Percentiles rank a stretch among this genome's conserved stretches.
Conservation (phyloP, 2,888 invertebrate genomes). For the Anorthoa munda region DNA sequence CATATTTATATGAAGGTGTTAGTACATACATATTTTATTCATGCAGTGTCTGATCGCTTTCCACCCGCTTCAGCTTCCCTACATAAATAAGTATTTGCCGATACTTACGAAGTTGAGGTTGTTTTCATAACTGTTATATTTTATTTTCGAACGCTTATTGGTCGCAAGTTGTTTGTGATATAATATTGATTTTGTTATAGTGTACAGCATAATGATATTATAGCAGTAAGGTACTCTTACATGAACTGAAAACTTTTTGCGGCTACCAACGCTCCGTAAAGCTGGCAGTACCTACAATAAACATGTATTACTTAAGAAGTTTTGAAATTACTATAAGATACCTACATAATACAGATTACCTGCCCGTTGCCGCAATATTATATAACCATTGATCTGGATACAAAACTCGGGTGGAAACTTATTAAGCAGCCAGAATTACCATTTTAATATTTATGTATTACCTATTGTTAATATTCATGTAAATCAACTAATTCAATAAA, state of each 20-base stretch:
- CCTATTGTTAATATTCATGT: too few species aligned
- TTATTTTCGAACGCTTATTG: conserved; percentile 9
- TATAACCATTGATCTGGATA: conserved; percentile 13
- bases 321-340: conserved; percentile 17
- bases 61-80: conserved; percentile 19
- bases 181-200: conserved; percentile 3
- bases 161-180: conserved; percentile 5
- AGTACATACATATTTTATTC: conserved; percentile 52
- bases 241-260: not conserved
- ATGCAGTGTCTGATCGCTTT: conserved; percentile 53
- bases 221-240: not conserved
- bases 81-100: conserved; percentile 52
- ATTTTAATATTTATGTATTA: too few species aligned
- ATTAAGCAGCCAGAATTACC: not conserved
- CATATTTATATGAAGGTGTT: conserved; percentile 7
- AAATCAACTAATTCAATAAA: too few species aligned
- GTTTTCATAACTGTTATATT: conserved; percentile 28
- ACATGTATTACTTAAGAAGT: not conserved
- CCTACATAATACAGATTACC: conserved; percentile 1
- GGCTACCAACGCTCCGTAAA: not conserved
- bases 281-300: not conserved
- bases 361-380: conserved; percentile 9
- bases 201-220: not conserved
- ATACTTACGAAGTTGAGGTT: conserved; percentile 39
- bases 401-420: not conserved